Base-by-base conservation (phyloP, 64 coral and sea anemone species). In the Catalaphyllia jardinei region DNA sequence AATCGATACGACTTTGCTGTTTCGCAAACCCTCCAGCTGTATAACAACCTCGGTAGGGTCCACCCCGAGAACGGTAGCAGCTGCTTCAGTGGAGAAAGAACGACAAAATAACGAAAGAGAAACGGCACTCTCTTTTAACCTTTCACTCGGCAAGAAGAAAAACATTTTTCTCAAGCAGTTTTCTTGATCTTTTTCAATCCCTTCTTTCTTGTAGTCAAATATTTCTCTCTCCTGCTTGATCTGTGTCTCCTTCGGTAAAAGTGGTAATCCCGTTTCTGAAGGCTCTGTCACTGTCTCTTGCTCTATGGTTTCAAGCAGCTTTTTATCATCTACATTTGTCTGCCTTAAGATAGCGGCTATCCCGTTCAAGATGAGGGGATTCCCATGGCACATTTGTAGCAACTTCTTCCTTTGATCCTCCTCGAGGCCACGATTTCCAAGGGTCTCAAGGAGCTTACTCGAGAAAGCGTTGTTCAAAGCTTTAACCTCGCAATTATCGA, bases 281-380 rank as follows among this genome's bases (percentile, higher is more conserved):
- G 24, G 4, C 35, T 25, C 33, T 33, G 24, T 33, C 24, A 0
- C 62, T 69, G 29, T 11, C 38, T 69, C 62, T 31, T 85, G 62
- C 25, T 85, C 81, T 29, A 85, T 85, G 20, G 81, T 71, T 67
- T 64, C 81, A 67, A 85, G 81, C n/a, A 85, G 62, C 31, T 19
- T 85, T 38, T 14, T 38, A 17, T 64, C 81, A 71, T 85, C 81
- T 4, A 62, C 39, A 71, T 82, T 24, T 59, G 60, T 33, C 59
- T 82, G 79, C 8, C 31, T 61, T 19, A 82, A 82, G 62, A 82
- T 62, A 62, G 79, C 79, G 7, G 27, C 29, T 35, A 63, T 62
- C 16, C 79, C 79, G 62, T 82, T 61, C 29, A 82, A 33, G 18
- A 82, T 2, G 10, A 82, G 29, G 79, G 79, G 12, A 62, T 20